Conservation (phyloP, 1,140 invertebrate species). For the Drosophila sturtevanti region DNA sequence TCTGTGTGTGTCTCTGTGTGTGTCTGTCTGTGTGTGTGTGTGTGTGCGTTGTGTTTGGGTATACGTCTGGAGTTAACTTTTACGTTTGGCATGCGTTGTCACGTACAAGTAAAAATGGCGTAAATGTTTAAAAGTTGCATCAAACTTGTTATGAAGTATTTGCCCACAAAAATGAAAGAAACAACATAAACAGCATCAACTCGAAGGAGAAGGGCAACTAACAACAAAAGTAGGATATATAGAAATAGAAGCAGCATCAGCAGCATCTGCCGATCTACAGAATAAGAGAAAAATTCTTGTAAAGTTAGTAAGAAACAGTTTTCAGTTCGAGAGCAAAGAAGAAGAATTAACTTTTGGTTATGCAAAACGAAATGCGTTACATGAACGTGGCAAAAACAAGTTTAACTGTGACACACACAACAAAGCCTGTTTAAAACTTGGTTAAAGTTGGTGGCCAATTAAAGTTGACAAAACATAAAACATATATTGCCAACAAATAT, state of each 20-base stretch:
- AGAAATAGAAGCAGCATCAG: no score
- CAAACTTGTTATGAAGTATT: conserved; percentile 77
- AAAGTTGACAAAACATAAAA: not conserved
- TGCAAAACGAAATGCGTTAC: conserved; percentile 11
- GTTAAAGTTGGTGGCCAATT: not conserved
- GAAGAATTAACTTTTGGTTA: conserved; percentile 11
- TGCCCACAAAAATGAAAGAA: conserved; percentile 35
- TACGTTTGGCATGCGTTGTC: conserved; percentile 70
- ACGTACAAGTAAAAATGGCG: conserved; percentile 72
- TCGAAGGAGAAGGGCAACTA: not conserved
- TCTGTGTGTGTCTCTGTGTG: not conserved
- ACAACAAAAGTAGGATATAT: no score
- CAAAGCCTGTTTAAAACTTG: not conserved
- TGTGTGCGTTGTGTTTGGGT: no score
- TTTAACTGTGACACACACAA: not conserved
- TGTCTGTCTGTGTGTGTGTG: conserved; percentile 18
- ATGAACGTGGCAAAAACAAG: conserved; percentile 28
- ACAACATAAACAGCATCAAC: not conserved
- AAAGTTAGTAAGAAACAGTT: conserved; percentile 52
- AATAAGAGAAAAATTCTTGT: conserved; percentile 17
- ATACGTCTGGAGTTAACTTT: conserved; percentile 27
- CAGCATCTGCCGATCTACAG: not conserved
- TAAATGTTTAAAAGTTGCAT: conserved; percentile 78
- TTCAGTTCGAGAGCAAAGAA: conserved; percentile 11
- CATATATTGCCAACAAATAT: no score